These are phyloP conservation scores for Synergus gifuensis DNA, from an alignment of 2,888 invertebrate species.

Conservation along the genomic window DNA sequence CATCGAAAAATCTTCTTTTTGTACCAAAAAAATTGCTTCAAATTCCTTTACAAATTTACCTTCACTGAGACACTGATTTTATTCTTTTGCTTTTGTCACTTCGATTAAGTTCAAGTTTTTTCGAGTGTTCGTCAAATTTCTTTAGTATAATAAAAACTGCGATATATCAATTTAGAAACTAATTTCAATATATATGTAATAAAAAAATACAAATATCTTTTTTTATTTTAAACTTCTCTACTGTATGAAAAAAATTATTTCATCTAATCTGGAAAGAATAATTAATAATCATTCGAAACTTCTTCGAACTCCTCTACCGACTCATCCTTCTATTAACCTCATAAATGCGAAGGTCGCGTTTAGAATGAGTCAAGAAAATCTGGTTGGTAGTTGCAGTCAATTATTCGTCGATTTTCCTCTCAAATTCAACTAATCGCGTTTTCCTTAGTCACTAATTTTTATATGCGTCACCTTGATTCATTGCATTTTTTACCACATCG, in stretches of 20 bases:
- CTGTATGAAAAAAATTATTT: not conserved
- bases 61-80: not conserved
- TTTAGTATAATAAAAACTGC: too few species aligned
- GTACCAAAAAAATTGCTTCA: not conserved
- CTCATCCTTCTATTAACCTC: slow-evolving; percentile 20
- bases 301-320: not conserved
- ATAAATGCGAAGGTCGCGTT: slow-evolving; percentile 26
- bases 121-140: too few species aligned
- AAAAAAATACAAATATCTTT: not conserved
- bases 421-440: slow-evolving; percentile 51
- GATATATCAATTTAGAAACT: too few species aligned
- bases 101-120: too few species aligned
- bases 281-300: not conserved
- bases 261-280: not conserved
- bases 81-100: too few species aligned
- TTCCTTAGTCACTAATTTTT: not conserved
- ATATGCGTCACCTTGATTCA: not conserved
- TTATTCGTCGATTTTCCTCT: slow-evolving; percentile 53
- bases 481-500: not conserved
- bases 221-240: not conserved
- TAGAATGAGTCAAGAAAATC: slow-evolving; percentile 66
- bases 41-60: not conserved
- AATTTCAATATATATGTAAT: too few species aligned
- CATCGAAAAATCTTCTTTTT: not conserved
- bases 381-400: slow-evolving; percentile 52